A percentile compares a stretch with the other conserved stretches of the same genome.
These are phyloP conservation scores for Cynopterus sphinx DNA, from an alignment of 2,797 vertebrate genomes.

Conservation along the genomic window DNA sequence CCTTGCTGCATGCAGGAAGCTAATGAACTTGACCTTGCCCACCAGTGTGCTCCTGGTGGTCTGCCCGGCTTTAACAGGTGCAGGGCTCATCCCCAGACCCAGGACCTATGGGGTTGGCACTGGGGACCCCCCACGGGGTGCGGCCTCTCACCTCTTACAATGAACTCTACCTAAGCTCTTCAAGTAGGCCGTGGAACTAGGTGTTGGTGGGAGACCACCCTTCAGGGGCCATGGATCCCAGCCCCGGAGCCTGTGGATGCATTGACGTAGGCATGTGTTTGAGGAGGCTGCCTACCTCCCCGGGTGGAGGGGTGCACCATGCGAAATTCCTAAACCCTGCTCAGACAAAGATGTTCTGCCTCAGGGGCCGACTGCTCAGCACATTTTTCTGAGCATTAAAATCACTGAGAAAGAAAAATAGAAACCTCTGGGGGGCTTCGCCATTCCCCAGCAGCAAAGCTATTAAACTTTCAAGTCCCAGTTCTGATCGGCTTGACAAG, in stretches of 20 bases:
- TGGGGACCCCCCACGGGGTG: fast-evolving
- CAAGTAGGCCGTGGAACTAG: neutral
- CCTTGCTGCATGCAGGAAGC: neutral
- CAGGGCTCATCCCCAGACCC: neutral
- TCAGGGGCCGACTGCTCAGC: neutral
- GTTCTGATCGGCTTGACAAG: neutral
- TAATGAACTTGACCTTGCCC: neutral
- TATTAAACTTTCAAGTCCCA: neutral
- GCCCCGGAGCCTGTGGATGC: neutral
- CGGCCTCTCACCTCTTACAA: neutral
- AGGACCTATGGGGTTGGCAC: fast-evolving
- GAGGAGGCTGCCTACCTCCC: neutral
- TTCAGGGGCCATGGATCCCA: no score
- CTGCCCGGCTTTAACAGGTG: neutral
- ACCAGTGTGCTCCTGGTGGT: fast-evolving
- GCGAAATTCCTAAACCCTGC: neutral
- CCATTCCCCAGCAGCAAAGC: neutral
- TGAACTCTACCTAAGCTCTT: neutral
- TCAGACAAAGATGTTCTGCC: conserved; percentile 23
- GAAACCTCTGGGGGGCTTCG: neutral
- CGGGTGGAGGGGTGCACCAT: fast-evolving
- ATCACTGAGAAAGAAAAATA: conserved; percentile 27
- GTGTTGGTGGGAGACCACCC: neutral
- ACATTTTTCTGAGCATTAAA: conserved; percentile 43
- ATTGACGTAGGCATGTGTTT: fast-evolving